phyloP scores from a whole-genome alignment of 1,140 invertebrate genomes.

The Temnothorax longispinosus region DNA sequence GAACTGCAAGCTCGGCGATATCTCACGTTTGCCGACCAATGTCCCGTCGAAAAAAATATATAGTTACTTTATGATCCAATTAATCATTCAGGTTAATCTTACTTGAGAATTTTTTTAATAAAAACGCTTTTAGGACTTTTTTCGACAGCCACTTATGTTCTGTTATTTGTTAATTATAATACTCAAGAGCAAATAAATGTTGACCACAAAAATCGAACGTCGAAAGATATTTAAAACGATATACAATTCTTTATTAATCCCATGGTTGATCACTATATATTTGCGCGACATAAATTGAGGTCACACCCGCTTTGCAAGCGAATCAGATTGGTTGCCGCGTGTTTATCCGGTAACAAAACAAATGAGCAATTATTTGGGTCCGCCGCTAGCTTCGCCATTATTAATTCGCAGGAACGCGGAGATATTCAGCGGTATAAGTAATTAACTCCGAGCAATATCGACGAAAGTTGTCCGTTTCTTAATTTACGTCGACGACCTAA shows the following conservation, averaged over 20 bases:
- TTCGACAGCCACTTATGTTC: neutral
- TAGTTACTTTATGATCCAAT: conserved; percentile 7
- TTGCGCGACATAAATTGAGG: neutral
- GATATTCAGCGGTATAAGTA: neutral
- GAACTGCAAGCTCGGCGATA: neutral
- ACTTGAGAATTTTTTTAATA: neutral
- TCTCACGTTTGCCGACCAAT: neutral
- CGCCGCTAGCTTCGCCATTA: conserved; percentile 14
- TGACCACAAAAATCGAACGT: neutral
- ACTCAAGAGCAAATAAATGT: neutral
- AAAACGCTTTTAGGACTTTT: conserved; percentile 4
- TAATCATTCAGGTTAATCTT: conserved; percentile 22
- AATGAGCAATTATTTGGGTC: neutral
- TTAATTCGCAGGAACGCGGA: neutral
- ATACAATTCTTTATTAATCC: neutral
- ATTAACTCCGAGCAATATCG: neutral
- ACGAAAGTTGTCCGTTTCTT: neutral
- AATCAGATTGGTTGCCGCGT: neutral
- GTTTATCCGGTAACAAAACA: conserved; percentile 36
- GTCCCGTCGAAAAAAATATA: too few relatives aligned
- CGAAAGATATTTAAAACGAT: neutral
- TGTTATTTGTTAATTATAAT: neutral
- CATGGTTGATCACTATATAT: neutral
- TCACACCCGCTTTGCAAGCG: neutral
- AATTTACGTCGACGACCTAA: neutral